These are phyloP conservation scores for Agrilus planipennis DNA, from an alignment of 1,140 invertebrate genomes.

Conservation along the genomic window DNA sequence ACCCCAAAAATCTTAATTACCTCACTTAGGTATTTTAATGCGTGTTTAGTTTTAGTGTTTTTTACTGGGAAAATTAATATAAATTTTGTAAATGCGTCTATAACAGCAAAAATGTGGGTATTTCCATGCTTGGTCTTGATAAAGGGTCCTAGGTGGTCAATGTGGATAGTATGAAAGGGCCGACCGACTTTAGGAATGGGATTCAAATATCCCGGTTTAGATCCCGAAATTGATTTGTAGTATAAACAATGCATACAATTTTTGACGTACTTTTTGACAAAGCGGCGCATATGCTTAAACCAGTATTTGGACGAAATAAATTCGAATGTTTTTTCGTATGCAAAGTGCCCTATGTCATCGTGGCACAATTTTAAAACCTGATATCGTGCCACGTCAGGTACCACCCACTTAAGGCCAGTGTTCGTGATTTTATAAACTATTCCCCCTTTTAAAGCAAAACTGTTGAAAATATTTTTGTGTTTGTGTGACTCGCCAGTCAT, in stretches of 20 bases:
- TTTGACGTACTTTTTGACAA: constrained; percentile 11
- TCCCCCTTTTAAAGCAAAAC: constrained; percentile 9
- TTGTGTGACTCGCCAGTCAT: too few relatives aligned
- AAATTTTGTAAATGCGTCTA: too few relatives aligned
- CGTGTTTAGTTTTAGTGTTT: too few relatives aligned
- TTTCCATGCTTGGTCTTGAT: too few relatives aligned
- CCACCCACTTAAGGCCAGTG: background rate
- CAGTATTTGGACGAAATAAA: constrained; percentile 18
- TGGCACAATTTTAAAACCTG: constrained; percentile 23
- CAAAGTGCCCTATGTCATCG: constrained; percentile 28
- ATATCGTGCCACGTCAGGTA: constrained; percentile 10
- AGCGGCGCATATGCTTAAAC: constrained; percentile 17
- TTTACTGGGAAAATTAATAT: too few relatives aligned
- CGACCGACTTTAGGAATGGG: background rate
- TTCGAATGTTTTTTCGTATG: constrained; percentile 19
- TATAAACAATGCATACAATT: constrained; percentile 13
- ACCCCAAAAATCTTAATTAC: too few relatives aligned
- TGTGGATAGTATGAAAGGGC: too few relatives aligned
- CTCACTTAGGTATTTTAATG: too few relatives aligned
- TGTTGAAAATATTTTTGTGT: too few relatives aligned
- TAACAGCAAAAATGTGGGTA: too few relatives aligned
- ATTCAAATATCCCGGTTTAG: background rate
- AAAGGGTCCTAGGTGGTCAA: too few relatives aligned
- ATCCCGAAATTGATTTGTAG: constrained; percentile 11
- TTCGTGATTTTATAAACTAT: constrained; percentile 5